Evolutionary conservation across 53 echinoderm and acorn worm species (phyloP), one percentile per base, ranked within the genome.

Genomic region (Mesocentrotus franciscanus): DNA sequence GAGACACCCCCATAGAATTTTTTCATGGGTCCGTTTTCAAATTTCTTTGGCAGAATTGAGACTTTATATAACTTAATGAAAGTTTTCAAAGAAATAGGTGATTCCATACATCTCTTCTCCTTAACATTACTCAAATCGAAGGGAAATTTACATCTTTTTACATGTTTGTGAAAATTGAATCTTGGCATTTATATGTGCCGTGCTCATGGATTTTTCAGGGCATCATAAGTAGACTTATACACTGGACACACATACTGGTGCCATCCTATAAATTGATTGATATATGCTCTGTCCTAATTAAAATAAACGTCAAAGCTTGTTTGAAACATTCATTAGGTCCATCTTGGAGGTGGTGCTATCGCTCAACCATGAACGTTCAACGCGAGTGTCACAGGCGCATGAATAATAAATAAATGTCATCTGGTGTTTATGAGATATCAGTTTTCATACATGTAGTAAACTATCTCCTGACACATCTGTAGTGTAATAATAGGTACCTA

Each of bases 341-440:
- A 57, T 87, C 87, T 87, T 58, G 26, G 87, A 87, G 87, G 87
- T 87, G 87, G 87, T 58, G 87, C 56, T 14, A 24, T 58, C 27
- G 87, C 10, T 58, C 27, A 59, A 58, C 87, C 58, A n/a, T 27
- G 87, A 56, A 71, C 56, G 75, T 92, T 92, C 91, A 92, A 55
- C 74, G 75, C 22, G 71, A 92, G 72, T 71, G 92, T 68, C 92
- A 92, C 56, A 71, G 93, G 29, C 56, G 20, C 20, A 60, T 93
- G 93, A 93, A 93, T 93, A 79, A 93, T 93, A 81, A 93, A 93
- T 93, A 93, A 81, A 93, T 81, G 93, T 81, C 93, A 93, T 71
- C 71, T 74, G 92, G 92, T 92, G 76, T 92, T 92, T 92, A 74
- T 70, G 64, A 36, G 92, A 92, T 92, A 92, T 92, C 71, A 74